A percentile compares a stretch with the other conserved stretches of the same genome.
Conservation (phyloP, 1,140 invertebrate species). For the Sinella curviseta region DNA sequence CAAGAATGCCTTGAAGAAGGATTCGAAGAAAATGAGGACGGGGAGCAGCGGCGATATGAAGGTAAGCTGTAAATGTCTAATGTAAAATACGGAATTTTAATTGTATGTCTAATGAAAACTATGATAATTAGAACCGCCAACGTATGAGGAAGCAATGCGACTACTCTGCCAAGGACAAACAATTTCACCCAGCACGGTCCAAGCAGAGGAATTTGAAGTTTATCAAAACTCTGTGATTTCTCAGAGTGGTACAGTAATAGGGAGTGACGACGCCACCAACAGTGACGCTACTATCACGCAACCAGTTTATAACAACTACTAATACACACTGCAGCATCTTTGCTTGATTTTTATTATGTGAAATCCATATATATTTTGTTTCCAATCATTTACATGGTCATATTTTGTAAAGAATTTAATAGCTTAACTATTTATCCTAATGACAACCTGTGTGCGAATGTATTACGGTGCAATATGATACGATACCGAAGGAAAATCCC, state of each 20-base stretch:
- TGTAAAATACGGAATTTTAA: background rate
- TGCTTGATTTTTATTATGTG: no score
- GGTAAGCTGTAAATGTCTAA: background rate
- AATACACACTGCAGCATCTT: no score
- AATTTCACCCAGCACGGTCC: background rate
- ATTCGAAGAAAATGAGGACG: background rate
- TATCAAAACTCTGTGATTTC: slow-evolving; percentile 17
- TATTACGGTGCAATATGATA: background rate
- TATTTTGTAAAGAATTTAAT: background rate
- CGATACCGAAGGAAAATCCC: background rate
- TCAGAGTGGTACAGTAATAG: background rate
- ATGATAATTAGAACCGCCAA: background rate
- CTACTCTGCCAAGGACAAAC: background rate
- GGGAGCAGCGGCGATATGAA: slow-evolving; percentile 4
- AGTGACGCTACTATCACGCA: background rate
- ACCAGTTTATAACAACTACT: slow-evolving; percentile 19
- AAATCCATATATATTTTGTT: no score
- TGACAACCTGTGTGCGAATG: background rate
- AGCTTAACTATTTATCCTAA: background rate
- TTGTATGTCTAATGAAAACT: background rate
- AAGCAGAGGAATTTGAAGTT: background rate
- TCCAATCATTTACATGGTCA: background rate
- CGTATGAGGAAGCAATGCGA: slow-evolving; percentile 18
- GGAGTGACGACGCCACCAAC: background rate
- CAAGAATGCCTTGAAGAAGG: slow-evolving; percentile 1